Percentiles rank a stretch among this genome's conserved stretches.
These are phyloP conservation scores for Thereva nobilitata DNA, from an alignment of 2,888 invertebrate genomes.

Conservation along the genomic window DNA sequence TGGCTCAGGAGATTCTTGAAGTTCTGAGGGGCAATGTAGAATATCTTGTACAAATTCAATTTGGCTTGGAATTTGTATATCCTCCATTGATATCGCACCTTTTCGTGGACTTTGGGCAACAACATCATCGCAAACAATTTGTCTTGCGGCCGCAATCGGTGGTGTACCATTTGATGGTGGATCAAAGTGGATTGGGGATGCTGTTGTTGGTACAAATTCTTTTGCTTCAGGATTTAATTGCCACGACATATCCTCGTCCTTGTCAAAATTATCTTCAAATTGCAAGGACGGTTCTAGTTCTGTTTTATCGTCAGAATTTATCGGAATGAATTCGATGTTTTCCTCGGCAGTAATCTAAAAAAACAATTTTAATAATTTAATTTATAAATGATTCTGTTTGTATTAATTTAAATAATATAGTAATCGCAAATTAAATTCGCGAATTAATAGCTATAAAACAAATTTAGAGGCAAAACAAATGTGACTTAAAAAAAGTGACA, in stretches of 20 bases:
- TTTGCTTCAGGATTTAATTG: slow-evolving; percentile 83
- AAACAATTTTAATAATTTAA: too few relatives aligned
- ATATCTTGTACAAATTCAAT: slow-evolving; percentile 54
- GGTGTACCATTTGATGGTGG: slow-evolving; percentile 10
- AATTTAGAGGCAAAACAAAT: too few relatives aligned
- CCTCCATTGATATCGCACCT: slow-evolving; percentile 58
- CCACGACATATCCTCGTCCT: slow-evolving; percentile 68
- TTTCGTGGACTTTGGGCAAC: slow-evolving; percentile 76
- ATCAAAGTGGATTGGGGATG: slow-evolving; percentile 53
- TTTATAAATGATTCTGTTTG: too few relatives aligned
- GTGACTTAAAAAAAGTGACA: too few relatives aligned
- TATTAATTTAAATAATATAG: too few relatives aligned
- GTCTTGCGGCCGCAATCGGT: slow-evolving; percentile 21
- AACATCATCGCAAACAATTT: slow-evolving; percentile 53
- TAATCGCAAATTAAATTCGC: too few relatives aligned
- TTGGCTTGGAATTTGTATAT: slow-evolving; percentile 52
- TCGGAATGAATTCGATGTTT: slow-evolving; percentile 4
- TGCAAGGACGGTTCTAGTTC: slow-evolving; percentile 22
- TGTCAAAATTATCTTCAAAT: slow-evolving; percentile 5
- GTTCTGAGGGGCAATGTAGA: slow-evolving; percentile 54
- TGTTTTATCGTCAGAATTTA: slow-evolving; percentile 4
- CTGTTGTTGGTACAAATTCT: slow-evolving; percentile 77
- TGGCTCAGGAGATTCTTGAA: slow-evolving; percentile 37
- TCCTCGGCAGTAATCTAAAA: too few relatives aligned
- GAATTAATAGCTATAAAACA: too few relatives aligned